Conservation (phyloP, 2,888 invertebrate species). For the Leptinotarsa peninsularis region DNA sequence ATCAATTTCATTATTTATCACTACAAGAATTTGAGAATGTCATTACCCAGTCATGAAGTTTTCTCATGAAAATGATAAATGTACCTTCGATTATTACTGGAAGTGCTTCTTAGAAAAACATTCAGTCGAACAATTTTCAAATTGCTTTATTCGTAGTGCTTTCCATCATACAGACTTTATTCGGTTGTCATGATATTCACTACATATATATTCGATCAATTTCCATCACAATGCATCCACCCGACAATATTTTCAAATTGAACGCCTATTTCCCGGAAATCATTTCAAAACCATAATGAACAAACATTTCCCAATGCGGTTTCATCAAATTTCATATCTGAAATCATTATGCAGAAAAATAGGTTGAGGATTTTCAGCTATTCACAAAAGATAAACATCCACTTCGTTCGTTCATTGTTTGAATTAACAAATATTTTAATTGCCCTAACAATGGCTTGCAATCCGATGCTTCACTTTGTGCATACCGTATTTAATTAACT, state of each 20-base stretch:
- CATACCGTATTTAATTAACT: constrained; percentile 1
- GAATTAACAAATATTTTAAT: constrained; percentile 14
- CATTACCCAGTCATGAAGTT: too few species aligned
- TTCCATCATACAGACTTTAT: too few species aligned
- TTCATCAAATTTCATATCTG: constrained; percentile 21
- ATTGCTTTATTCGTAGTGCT: too few species aligned
- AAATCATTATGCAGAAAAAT: constrained; percentile 20
- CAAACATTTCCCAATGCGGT: constrained; percentile 18
- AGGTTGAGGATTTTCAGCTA: constrained; percentile 25
- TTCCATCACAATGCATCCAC: background rate
- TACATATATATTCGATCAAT: background rate
- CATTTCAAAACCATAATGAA: constrained; percentile 21
- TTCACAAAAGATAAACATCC: constrained; percentile 6
- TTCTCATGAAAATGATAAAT: too few species aligned
- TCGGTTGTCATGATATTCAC: background rate
- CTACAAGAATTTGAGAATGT: too few species aligned
- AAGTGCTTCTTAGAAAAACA: too few species aligned
- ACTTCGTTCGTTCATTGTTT: constrained; percentile 12
- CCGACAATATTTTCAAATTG: background rate
- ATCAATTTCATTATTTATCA: too few species aligned
- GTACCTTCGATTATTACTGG: too few species aligned
- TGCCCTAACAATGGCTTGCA: constrained; percentile 4
- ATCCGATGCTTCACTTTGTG: constrained; percentile 5
- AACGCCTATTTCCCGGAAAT: constrained; percentile 12
- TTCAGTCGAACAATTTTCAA: too few species aligned